Evolutionary conservation across 2,113 vertebrate genomes (phyloP).

Genomic region (Dicentrarchus labrax): DNA sequence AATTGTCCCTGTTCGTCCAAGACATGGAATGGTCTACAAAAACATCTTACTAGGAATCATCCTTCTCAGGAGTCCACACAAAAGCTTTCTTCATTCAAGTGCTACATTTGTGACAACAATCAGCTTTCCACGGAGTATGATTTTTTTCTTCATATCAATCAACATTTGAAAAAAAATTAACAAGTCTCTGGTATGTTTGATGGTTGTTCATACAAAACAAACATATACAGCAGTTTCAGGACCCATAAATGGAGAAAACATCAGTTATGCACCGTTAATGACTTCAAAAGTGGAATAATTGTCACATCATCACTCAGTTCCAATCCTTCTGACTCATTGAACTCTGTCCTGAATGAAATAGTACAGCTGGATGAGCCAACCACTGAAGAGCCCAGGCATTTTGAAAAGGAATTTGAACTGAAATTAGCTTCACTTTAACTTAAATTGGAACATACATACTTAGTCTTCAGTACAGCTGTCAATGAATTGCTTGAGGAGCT

Average conservation of each 20-base stretch:
- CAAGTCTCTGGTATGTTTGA: too few species aligned
- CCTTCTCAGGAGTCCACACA: too few species aligned
- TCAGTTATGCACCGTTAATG: not conserved
- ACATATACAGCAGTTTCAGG: not conserved
- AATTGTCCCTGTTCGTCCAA: too few species aligned
- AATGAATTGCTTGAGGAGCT: not conserved
- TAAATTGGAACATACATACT: not conserved
- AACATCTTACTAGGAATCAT: too few species aligned
- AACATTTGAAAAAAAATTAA: too few species aligned
- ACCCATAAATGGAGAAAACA: constrained; percentile 25
- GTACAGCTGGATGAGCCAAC: not conserved
- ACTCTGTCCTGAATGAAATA: not conserved
- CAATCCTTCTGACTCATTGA: not conserved
- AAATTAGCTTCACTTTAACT: not conserved
- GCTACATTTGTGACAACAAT: too few species aligned
- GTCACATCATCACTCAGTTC: not conserved
- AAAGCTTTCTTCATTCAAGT: too few species aligned
- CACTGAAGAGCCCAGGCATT: not conserved
- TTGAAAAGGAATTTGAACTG: not conserved
- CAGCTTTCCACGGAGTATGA: too few species aligned
- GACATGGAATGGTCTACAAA: too few species aligned
- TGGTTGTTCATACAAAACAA: constrained; percentile 19
- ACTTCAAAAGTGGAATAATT: not conserved
- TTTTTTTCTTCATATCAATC: too few species aligned
- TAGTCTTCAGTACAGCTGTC: not conserved